A percentile compares a stretch with the other conserved stretches of the same genome.
Conservation (phyloP, 2,113 vertebrate species). For the Uropsilus gracilis region DNA sequence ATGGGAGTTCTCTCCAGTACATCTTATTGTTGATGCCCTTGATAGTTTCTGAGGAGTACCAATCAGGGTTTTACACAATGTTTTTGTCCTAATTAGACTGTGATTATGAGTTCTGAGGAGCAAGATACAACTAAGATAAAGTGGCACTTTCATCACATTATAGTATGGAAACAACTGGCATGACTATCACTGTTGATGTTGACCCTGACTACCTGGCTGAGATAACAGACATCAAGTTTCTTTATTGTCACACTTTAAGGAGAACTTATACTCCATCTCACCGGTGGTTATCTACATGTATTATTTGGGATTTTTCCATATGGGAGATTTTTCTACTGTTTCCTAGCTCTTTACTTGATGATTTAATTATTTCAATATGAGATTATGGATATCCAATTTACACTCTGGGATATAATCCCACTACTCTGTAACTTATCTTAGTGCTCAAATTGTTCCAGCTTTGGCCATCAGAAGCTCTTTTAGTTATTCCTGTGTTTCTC, state of each 20-base stretch:
- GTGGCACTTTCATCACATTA: not conserved
- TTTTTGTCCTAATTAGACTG: not conserved
- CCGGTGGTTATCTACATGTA: not conserved
- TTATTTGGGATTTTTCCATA: not conserved
- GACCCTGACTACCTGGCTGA: not conserved
- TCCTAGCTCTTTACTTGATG: not conserved
- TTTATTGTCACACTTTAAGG: not conserved
- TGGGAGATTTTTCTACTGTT: not conserved
- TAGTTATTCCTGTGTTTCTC: not conserved
- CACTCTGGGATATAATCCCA: not conserved
- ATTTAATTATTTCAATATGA: not conserved
- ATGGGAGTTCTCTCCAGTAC: not conserved
- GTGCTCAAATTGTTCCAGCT: not conserved
- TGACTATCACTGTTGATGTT: not conserved
- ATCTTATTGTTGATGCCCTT: not conserved
- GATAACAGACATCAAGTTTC: not conserved
- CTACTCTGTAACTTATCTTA: not conserved
- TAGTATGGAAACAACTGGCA: not conserved
- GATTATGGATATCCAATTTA: not conserved
- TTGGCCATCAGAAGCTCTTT: not conserved
- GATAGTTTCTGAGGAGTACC: not conserved
- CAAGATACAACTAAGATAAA: constrained; percentile 18
- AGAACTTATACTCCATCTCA: not conserved
- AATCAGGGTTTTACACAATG: not conserved
- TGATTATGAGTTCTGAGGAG: not conserved